Percentiles rank a stretch among this genome's conserved stretches.
These are phyloP conservation scores for Bambusicola thoracicus DNA, from an alignment of 2,113 vertebrate genomes.

Conservation along the genomic window DNA sequence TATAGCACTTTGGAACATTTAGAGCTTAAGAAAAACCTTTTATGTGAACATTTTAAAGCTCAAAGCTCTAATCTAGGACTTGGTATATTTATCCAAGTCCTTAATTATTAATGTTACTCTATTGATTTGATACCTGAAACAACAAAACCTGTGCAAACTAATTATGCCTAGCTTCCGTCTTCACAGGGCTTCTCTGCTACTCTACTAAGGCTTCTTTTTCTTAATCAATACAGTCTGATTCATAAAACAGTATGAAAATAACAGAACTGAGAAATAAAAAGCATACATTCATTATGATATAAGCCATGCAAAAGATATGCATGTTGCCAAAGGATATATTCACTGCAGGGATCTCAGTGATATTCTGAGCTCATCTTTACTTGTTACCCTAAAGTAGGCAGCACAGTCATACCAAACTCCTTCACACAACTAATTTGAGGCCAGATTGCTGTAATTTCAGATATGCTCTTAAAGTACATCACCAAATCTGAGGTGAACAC, in stretches of 20 bases:
- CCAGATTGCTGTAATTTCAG: not conserved
- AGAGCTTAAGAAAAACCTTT: conserved; percentile 62
- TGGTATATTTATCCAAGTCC: conserved; percentile 79
- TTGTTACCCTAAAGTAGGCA: conserved; percentile 17
- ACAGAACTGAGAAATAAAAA: conserved; percentile 47
- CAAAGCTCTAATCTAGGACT: conserved; percentile 77
- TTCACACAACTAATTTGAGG: not conserved
- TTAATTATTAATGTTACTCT: conserved; percentile 80
- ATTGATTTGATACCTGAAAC: conserved; percentile 82
- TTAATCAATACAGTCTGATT: conserved; percentile 72
- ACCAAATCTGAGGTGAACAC: not conserved
- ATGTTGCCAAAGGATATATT: not conserved
- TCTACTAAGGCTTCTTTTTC: conserved; percentile 58
- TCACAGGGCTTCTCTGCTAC: conserved; percentile 67
- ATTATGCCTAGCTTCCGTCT: conserved; percentile 74
- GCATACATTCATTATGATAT: conserved; percentile 18
- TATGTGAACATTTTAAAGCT: conserved; percentile 77
- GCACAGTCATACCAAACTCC: not conserved
- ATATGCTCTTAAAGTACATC: not conserved
- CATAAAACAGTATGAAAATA: conserved; percentile 60
- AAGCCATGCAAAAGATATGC: not conserved
- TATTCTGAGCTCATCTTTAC: not conserved
- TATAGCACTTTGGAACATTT: conserved; percentile 67
- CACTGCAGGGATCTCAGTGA: not conserved
- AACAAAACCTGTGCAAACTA: conserved; percentile 79